Conservation (phyloP, 2,797 vertebrate species). For the Phrynocephalus vlangalii region DNA sequence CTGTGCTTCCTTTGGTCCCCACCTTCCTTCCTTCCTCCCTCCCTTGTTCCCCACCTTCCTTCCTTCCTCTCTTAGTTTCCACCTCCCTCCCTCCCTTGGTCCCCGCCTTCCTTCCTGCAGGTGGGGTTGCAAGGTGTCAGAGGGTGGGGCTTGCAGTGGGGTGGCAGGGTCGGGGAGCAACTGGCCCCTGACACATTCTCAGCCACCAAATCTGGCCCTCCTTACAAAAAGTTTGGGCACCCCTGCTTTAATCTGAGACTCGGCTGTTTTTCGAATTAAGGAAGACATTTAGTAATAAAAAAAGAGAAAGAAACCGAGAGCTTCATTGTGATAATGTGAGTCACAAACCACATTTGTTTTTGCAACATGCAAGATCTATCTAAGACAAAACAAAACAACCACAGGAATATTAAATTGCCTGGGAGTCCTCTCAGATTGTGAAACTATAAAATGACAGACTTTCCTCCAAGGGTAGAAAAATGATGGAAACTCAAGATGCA, state of each 20-base stretch:
- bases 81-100: too few species aligned
- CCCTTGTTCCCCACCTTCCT: too few species aligned
- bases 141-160: too few species aligned
- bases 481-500: neutral
- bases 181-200: too few species aligned
- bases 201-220: too few species aligned
- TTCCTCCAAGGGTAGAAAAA: neutral
- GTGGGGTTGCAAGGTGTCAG: too few species aligned
- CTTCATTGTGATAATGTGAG: neutral
- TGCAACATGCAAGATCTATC: slow-evolving; percentile 6
- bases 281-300: neutral
- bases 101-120: too few species aligned
- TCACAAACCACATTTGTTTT: neutral
- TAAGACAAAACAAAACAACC: neutral
- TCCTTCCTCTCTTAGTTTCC: too few species aligned
- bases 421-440: neutral
- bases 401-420: neutral
- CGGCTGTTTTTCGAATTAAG: neutral
- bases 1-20: too few species aligned
- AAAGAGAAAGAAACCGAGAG: neutral
- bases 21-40: too few species aligned
- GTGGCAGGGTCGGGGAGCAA: too few species aligned
- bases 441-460: neutral
- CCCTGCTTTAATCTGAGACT: neutral
- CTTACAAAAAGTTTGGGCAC: too few species aligned